Evolutionary conservation across 2,797 vertebrate species (phyloP).

Genomic region (Lepilemur ruficaudatus): DNA sequence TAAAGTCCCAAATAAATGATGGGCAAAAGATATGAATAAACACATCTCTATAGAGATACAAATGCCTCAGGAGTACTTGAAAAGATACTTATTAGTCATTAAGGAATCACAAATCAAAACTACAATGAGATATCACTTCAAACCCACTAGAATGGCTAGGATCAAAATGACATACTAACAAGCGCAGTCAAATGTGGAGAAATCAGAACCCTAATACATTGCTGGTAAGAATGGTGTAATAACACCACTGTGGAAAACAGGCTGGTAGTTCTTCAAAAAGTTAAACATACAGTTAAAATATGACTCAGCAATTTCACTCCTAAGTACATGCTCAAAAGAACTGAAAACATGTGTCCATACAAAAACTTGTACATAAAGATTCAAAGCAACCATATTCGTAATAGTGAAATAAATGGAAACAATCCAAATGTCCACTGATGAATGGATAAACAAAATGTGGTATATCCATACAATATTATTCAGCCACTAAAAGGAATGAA

Average conservation of each 20-base stretch:
- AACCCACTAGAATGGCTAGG: neutral
- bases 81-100: neutral
- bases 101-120: neutral
- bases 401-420: neutral
- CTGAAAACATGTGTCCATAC: neutral
- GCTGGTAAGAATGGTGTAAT: neutral
- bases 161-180: neutral
- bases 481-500: neutral
- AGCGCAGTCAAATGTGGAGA: neutral
- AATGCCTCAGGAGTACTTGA: neutral
- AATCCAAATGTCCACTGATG: neutral
- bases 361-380: neutral
- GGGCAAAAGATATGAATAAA: neutral
- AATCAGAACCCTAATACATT: neutral
- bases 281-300: neutral
- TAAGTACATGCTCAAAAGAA: neutral
- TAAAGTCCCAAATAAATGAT: neutral
- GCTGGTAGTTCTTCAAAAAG: neutral
- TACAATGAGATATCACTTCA: neutral
- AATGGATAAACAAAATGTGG: neutral
- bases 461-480: neutral
- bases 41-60: neutral
- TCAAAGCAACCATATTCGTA: neutral
- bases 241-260: neutral
- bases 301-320: neutral